Conservation (phyloP, 2,888 invertebrate genomes). For the Beris chalybata region DNA sequence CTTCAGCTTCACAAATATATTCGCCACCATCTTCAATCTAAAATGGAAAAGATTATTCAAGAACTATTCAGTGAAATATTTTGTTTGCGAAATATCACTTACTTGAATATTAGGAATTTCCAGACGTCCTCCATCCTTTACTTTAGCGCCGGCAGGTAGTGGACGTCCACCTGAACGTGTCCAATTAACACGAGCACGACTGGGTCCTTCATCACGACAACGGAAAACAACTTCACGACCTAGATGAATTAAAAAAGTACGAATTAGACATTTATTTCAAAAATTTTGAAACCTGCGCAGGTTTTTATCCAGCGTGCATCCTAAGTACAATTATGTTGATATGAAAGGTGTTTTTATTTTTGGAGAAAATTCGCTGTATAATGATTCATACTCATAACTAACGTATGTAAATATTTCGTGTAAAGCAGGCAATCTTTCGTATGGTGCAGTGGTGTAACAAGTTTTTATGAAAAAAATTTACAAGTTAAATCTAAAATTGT, state of each 20-base stretch:
- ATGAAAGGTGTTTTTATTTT: too few relatives aligned
- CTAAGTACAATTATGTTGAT: too few relatives aligned
- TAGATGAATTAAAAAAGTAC: slow-evolving; percentile 47
- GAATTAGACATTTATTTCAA: too few relatives aligned
- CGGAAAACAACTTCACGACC: slow-evolving; percentile 92
- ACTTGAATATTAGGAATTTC: slow-evolving; percentile 82
- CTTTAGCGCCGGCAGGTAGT: slow-evolving; percentile 75
- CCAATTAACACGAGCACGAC: slow-evolving; percentile 77
- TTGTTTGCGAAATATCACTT: slow-evolving; percentile 41
- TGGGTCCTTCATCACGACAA: slow-evolving; percentile 87
- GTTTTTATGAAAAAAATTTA: too few relatives aligned
- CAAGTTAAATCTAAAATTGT: too few relatives aligned
- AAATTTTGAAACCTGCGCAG: too few relatives aligned
- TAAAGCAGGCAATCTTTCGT: too few relatives aligned
- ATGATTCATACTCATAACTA: too few relatives aligned
- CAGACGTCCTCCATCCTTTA: slow-evolving; percentile 75
- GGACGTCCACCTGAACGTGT: slow-evolving; percentile 69
- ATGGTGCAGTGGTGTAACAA: too few relatives aligned
- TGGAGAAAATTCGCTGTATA: too few relatives aligned
- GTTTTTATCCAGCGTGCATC: too few relatives aligned
- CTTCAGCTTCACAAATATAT: slow-evolving; percentile 81
- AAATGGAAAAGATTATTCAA: background rate
- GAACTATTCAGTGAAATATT: background rate
- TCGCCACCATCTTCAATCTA: slow-evolving; percentile 74
- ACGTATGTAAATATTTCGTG: too few relatives aligned